Percentiles rank a stretch among this genome's conserved stretches.
phyloP scores from a whole-genome alignment of 2,888 invertebrate species.

The Rhagonycha fulva region DNA sequence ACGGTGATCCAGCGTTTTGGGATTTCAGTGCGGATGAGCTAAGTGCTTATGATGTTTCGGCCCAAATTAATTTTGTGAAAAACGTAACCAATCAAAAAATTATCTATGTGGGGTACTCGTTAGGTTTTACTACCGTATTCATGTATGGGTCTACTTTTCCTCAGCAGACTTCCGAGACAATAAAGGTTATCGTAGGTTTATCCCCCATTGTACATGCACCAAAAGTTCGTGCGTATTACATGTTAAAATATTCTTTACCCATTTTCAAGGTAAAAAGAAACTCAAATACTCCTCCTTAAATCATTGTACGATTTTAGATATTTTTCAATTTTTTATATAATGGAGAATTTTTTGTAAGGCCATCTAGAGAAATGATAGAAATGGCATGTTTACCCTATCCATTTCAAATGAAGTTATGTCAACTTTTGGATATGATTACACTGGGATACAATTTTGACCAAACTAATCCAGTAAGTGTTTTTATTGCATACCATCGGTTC shows the following conservation, averaged over 20 bases:
- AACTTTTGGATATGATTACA: conserved; percentile 18
- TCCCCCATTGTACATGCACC: conserved; percentile 54
- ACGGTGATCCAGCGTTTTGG: conserved; percentile 46
- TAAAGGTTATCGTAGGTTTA: conserved; percentile 58
- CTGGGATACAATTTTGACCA: conserved; percentile 26
- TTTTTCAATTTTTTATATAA: background rate
- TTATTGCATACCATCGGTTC: too few relatives aligned
- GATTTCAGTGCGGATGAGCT: conserved; percentile 49
- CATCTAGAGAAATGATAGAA: background rate
- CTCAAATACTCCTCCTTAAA: background rate
- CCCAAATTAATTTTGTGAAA: conserved; percentile 44
- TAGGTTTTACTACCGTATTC: conserved; percentile 75
- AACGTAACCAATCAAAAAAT: conserved; percentile 46
- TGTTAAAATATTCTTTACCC: background rate
- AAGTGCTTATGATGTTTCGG: conserved; percentile 46
- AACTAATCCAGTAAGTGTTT: conserved; percentile 28
- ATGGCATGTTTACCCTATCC: conserved; percentile 23
- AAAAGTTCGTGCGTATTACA: background rate
- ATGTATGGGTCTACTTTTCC: conserved; percentile 67
- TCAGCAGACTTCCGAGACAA: conserved; percentile 61
- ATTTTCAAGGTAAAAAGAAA: background rate
- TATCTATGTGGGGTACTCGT: conserved; percentile 82
- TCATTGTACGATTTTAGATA: background rate
- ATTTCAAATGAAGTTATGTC: conserved; percentile 25
- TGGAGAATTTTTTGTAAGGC: background rate